Evolutionary conservation across 2,888 invertebrate species (phyloP).

Genomic region (Pyralis farinalis): DNA sequence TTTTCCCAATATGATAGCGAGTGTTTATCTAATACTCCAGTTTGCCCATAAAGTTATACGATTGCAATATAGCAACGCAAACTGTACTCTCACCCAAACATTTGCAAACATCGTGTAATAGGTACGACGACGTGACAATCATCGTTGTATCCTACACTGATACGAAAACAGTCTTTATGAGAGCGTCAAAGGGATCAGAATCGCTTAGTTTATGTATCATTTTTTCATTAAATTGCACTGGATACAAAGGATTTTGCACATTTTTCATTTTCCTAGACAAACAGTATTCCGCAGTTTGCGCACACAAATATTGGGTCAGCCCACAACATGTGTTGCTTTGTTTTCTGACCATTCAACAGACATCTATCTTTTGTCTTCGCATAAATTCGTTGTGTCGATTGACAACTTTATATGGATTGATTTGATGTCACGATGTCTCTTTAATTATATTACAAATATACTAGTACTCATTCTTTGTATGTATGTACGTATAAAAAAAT

Average conservation of each 20-base stretch:
- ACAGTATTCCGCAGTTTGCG: conserved; percentile 13
- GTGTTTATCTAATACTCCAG: neutral
- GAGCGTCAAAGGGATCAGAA: conserved; percentile 2
- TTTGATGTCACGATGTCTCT: too few species aligned
- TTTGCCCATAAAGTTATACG: conserved; percentile 1
- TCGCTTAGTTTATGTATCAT: conserved; percentile 1
- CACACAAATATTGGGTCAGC: conserved; percentile 19
- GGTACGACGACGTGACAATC: neutral
- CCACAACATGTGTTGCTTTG: conserved; percentile 7
- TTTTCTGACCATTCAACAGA: conserved; percentile 10
- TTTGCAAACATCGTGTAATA: conserved; percentile 1
- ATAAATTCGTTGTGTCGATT: conserved; percentile 3
- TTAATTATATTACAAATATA: too few species aligned
- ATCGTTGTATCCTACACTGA: neutral
- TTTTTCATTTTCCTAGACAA: conserved; percentile 22
- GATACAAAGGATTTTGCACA: conserved; percentile 20
- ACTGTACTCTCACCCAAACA: conserved; percentile 2
- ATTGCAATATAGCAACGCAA: neutral
- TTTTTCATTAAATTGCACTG: conserved; percentile 15
- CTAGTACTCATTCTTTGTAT: too few species aligned
- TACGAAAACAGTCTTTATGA: conserved; percentile 1
- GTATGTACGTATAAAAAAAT: too few species aligned
- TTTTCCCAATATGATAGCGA: neutral
- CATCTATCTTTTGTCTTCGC: conserved; percentile 9
- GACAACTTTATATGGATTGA: neutral